Evolutionary conservation across 2,888 invertebrate genomes (phyloP).

Genomic region (Conchocele bisecta): DNA sequence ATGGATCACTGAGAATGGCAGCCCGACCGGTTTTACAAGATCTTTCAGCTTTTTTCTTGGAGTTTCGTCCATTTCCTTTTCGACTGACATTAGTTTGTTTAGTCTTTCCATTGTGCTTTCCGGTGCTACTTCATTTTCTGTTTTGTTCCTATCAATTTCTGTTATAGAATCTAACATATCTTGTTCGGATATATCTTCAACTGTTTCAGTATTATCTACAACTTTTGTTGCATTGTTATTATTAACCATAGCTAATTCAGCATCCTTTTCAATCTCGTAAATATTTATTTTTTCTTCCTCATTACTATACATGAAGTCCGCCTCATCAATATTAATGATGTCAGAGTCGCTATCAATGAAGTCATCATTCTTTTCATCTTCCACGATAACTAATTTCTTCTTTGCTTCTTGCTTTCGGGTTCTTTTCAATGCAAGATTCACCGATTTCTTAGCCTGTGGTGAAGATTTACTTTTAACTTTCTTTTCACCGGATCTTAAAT

Average conservation of each 20-base stretch:
- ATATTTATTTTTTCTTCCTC: background rate
- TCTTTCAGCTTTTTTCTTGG: constrained; percentile 64
- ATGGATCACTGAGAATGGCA: constrained; percentile 33
- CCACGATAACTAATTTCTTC: too few species aligned
- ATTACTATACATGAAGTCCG: constrained; percentile 15
- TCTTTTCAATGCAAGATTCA: constrained; percentile 40
- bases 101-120: constrained; percentile 2
- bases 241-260: background rate
- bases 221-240: background rate
- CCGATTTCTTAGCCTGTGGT: constrained; percentile 33
- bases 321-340: too few species aligned
- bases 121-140: background rate
- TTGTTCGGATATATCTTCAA: background rate
- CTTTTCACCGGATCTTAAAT: constrained; percentile 27
- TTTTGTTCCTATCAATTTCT: background rate
- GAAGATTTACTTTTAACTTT: constrained; percentile 28
- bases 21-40: constrained; percentile 8
- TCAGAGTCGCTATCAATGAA: too few species aligned
- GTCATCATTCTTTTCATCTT: too few species aligned
- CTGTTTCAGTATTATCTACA: background rate
- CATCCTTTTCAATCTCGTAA: background rate
- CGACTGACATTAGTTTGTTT: background rate
- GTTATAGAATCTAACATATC: background rate
- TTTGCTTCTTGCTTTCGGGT: constrained; percentile 2
- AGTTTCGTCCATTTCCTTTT: constrained; percentile 55